Conservation (phyloP, 2,888 invertebrate species). For the Trachelus troglodyta region DNA sequence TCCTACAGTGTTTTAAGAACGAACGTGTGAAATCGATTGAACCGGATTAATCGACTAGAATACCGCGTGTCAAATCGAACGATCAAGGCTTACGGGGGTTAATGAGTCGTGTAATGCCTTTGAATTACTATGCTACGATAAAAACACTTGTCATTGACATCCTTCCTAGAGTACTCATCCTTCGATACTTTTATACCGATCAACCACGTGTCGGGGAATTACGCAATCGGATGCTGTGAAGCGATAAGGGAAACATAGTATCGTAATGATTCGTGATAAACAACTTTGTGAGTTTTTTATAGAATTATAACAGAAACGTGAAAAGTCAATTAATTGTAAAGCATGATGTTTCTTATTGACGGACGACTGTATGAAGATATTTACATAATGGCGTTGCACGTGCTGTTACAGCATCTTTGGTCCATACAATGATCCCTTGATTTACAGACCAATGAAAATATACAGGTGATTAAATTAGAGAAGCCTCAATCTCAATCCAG, state of each 20-base stretch:
- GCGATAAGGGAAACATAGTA: background rate
- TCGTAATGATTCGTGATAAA: background rate
- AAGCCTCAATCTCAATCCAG: background rate
- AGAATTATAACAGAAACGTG: background rate
- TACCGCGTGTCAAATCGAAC: slow-evolving; percentile 18
- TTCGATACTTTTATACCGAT: background rate
- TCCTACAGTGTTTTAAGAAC: background rate
- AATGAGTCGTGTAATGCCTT: slow-evolving; percentile 28
- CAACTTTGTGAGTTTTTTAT: background rate
- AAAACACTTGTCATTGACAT: slow-evolving; percentile 21
- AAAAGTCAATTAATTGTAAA: background rate
- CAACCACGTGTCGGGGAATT: background rate
- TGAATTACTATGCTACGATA: slow-evolving; percentile 12
- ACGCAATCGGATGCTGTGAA: background rate
- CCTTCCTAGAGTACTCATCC: background rate
- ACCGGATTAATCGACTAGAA: slow-evolving; percentile 16
- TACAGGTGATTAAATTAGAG: slow-evolving; percentile 14
- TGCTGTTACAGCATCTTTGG: background rate
- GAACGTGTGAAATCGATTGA: slow-evolving; percentile 1
- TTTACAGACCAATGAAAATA: background rate
- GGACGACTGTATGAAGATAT: background rate
- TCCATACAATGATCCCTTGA: slow-evolving; percentile 1
- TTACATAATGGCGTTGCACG: background rate
- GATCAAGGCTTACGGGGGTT: slow-evolving; percentile 25
- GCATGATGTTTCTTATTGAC: background rate